These are phyloP conservation scores for Paramacrobiotus metropolitanus DNA, from an alignment of 1,140 invertebrate species.

Conservation along the genomic window DNA sequence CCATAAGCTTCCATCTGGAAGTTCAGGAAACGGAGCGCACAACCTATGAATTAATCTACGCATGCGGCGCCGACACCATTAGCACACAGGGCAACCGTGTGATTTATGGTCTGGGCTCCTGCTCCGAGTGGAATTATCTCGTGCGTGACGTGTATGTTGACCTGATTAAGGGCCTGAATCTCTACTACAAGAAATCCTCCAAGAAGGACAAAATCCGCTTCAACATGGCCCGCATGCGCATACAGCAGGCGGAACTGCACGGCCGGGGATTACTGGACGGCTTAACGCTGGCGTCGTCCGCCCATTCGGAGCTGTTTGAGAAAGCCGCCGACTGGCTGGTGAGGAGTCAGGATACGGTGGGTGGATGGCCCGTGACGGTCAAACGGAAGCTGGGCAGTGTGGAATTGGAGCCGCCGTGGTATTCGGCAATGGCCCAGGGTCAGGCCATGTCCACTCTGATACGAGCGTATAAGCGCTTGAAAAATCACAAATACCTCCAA, in stretches of 20 bases:
- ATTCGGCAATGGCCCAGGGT: conserved; percentile 92
- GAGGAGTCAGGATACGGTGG: conserved; percentile 51
- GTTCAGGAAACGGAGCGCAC: conserved; percentile 27
- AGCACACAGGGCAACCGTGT: conserved; percentile 46
- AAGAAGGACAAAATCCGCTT: conserved; percentile 35
- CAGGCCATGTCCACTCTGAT: conserved; percentile 79
- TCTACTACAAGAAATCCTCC: conserved; percentile 21
- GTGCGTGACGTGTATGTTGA: conserved; percentile 72
- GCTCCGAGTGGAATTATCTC: conserved; percentile 46
- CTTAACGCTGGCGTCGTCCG: conserved; percentile 50
- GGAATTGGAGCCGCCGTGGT: conserved; percentile 62
- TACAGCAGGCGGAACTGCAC: conserved; percentile 41
- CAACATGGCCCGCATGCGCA: conserved; percentile 33
- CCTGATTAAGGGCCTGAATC: conserved; percentile 57
- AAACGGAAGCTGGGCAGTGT: conserved; percentile 49
- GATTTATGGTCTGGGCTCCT: conserved; percentile 55
- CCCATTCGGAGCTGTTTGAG: conserved; percentile 69
- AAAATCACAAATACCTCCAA: conserved; percentile 46
- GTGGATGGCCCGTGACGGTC: conserved; percentile 72
- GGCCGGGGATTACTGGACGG: conserved; percentile 57
- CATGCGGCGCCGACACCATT: conserved; percentile 44
- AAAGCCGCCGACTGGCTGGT: conserved; percentile 82
- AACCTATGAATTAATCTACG: conserved; percentile 54
- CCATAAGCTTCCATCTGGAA: background rate
- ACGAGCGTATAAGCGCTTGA: conserved; percentile 58